These are phyloP conservation scores for Arion vulgaris DNA, from an alignment of 1,140 invertebrate species.

Conservation along the genomic window DNA sequence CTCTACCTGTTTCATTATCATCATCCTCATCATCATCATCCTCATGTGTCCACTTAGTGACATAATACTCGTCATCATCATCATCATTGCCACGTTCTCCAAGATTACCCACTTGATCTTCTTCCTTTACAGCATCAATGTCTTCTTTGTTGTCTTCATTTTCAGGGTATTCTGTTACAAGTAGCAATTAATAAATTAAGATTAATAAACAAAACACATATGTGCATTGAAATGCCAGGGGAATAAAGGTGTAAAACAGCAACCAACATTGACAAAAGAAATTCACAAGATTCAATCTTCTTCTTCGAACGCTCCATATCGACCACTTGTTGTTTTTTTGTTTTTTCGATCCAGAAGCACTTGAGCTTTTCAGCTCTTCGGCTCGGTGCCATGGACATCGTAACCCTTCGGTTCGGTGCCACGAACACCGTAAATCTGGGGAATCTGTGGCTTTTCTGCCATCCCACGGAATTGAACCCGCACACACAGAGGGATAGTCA, in stretches of 20 bases:
- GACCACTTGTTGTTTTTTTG: too few species aligned
- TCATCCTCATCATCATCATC: neutral
- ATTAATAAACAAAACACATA: neutral
- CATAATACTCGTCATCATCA: slow-evolving; percentile 1
- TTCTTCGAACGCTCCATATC: too few species aligned
- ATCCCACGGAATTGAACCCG: too few species aligned
- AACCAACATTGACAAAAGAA: neutral
- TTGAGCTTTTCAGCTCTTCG: too few species aligned
- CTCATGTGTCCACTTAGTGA: slow-evolving; percentile 8
- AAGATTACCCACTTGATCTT: neutral
- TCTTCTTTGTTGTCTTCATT: neutral
- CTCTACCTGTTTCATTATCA: neutral
- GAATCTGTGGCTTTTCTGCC: too few species aligned
- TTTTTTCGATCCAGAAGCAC: too few species aligned
- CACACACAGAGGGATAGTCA: too few species aligned
- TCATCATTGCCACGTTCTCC: neutral
- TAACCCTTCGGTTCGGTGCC: too few species aligned
- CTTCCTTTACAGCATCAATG: neutral
- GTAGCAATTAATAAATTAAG: neutral
- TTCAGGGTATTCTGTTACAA: neutral
- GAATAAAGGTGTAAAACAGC: neutral
- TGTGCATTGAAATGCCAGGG: neutral
- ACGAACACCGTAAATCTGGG: too few species aligned
- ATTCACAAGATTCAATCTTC: neutral
- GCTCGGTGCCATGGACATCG: too few species aligned